Evolutionary conservation across 2,113 vertebrate genomes (phyloP).

Genomic region (Rhinopomastus cyanomelas): DNA sequence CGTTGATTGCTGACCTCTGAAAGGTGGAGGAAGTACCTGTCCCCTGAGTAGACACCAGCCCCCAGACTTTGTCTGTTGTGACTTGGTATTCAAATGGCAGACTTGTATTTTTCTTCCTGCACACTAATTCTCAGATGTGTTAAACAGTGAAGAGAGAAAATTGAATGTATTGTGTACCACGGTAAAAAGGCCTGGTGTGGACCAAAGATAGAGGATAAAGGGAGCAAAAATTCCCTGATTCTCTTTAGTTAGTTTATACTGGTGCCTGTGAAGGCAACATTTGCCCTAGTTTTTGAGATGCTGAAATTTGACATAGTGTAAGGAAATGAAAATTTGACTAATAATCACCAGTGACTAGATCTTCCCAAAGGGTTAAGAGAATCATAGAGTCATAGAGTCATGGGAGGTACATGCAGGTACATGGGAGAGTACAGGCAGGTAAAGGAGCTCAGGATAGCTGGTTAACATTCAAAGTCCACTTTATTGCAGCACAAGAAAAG

Average conservation of each 20-base stretch:
- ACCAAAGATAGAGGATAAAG: background rate
- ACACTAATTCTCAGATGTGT: constrained; percentile 25
- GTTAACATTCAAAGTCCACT: too few relatives aligned
- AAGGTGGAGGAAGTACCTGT: constrained; percentile 20
- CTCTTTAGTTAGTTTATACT: background rate
- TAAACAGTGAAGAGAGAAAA: constrained; percentile 39
- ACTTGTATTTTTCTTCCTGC: background rate
- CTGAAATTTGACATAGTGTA: background rate
- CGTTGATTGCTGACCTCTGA: background rate
- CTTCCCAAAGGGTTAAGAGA: background rate
- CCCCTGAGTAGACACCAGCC: constrained; percentile 4
- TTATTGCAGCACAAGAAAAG: too few relatives aligned
- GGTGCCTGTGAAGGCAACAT: background rate
- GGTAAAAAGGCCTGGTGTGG: background rate
- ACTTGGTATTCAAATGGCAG: constrained; percentile 24
- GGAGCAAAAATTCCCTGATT: background rate
- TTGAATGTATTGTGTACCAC: constrained; percentile 1
- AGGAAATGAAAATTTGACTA: background rate
- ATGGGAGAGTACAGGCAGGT: too few relatives aligned
- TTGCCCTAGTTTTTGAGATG: background rate
- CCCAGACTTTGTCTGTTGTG: background rate
- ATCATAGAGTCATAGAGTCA: too few relatives aligned
- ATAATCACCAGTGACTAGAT: background rate
- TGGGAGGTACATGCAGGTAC: too few relatives aligned
- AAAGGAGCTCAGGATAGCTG: too few relatives aligned